A percentile compares a stretch with the other conserved stretches of the same genome.
Evolutionary conservation across 2,113 vertebrate species (phyloP).

Genomic region (Xenopus laevis): DNA sequence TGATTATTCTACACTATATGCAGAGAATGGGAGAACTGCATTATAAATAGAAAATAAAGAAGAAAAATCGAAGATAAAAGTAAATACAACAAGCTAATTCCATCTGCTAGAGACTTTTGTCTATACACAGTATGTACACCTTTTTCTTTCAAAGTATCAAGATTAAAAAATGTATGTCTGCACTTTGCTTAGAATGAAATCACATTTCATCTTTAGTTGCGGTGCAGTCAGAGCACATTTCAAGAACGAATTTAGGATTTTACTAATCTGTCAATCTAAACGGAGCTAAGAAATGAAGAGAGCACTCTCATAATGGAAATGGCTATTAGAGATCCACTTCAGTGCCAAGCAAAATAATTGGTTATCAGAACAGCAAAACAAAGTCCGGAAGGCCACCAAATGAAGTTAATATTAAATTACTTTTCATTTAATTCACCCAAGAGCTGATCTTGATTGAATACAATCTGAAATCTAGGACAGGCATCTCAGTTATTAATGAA

Average conservation of each 20-base stretch:
- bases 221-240: not conserved
- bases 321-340: conserved; percentile 21
- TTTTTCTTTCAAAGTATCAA: no score
- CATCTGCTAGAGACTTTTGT: no score
- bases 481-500: conserved; percentile 28
- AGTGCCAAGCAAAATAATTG: conserved; percentile 37
- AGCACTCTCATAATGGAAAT: conserved; percentile 24
- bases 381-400: conserved; percentile 10
- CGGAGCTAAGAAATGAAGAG: not conserved
- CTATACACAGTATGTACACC: no score
- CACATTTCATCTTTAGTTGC: not conserved
- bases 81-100: no score
- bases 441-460: conserved; percentile 17
- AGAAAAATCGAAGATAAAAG: no score
- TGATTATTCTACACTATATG: no score
- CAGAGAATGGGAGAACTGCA: no score
- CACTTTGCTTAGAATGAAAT: not conserved
- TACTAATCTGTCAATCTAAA: conserved; percentile 18
- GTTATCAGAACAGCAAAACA: conserved; percentile 23
- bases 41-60: no score
- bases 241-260: not conserved
- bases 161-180: no score
- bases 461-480: conserved; percentile 25
- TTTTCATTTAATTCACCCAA: conserved; percentile 25
- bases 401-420: conserved; percentile 34